Conservation (phyloP, 1,140 invertebrate species). For the Zelostemma sp. region DNA sequence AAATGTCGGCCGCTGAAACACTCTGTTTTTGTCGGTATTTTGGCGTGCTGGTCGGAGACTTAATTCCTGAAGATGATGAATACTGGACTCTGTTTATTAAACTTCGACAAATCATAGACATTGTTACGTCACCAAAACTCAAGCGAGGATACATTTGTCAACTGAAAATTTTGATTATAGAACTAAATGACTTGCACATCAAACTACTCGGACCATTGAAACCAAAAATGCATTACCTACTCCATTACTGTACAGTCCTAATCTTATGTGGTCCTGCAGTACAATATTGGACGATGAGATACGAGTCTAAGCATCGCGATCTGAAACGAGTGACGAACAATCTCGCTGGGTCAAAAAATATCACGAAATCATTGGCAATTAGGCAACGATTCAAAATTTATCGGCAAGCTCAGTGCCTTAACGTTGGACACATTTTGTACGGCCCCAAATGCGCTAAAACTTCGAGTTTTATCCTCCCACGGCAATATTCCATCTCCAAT, state of each 20-base stretch:
- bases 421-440: no score
- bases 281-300: constrained; percentile 26
- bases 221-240: constrained; percentile 25
- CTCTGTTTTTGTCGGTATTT: no score
- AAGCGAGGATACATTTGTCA: constrained; percentile 8
- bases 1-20: constrained; percentile 27
- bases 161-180: constrained; percentile 15
- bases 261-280: constrained; percentile 18
- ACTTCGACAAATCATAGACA: constrained; percentile 26
- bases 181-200: constrained; percentile 19
- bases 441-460: no score
- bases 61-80: constrained; percentile 22
- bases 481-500: no score
- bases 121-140: constrained; percentile 14
- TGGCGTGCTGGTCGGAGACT: constrained; percentile 26
- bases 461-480: no score
- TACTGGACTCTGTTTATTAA: constrained; percentile 30
- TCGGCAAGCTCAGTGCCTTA: no score
- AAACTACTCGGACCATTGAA: constrained; percentile 19
- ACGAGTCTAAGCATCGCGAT: constrained; percentile 33
- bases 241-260: constrained; percentile 22
- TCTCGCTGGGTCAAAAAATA: constrained; percentile 8
- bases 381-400: no score
- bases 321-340: constrained; percentile 22
- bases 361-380: no score